These are phyloP conservation scores for Plotosus lineatus DNA, from an alignment of 2,113 vertebrate species.

Conservation along the genomic window DNA sequence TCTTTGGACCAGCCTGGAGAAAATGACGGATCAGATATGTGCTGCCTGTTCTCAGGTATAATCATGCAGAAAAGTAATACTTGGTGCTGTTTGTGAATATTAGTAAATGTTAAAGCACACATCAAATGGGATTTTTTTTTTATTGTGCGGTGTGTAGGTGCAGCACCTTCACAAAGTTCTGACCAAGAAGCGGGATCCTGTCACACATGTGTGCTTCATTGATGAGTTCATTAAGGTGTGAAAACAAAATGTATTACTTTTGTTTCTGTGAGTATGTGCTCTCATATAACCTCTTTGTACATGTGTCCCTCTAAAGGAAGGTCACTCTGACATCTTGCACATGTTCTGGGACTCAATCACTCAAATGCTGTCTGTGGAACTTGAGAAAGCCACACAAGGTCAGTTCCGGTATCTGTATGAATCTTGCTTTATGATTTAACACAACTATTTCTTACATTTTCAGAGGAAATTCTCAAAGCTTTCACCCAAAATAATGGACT, in stretches of 20 bases:
- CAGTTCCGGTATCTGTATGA: conserved; percentile 47
- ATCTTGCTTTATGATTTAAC: not conserved
- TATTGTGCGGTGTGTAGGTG: conserved; percentile 58
- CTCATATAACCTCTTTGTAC: not conserved
- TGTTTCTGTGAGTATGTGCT: not conserved
- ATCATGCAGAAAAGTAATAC: not conserved
- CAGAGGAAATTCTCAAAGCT: not conserved
- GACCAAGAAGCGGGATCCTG: conserved; percentile 93
- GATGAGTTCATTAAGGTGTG: conserved; percentile 94
- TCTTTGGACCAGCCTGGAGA: conserved; percentile 97
- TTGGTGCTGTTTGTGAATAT: not conserved
- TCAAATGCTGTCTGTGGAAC: conserved; percentile 82
- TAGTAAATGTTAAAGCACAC: no score
- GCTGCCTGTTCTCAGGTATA: conserved; percentile 84
- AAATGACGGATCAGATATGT: conserved; percentile 96
- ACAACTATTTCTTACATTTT: no score
- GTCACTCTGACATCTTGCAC: conserved; percentile 88
- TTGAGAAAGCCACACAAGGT: conserved; percentile 89
- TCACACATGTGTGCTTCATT: conserved; percentile 94
- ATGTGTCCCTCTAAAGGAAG: conserved; percentile 73
- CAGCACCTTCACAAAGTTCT: conserved; percentile 96
- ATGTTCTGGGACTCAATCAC: conserved; percentile 92
- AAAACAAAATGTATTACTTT: not conserved
- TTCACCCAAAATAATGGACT: not conserved
- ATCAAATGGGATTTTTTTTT: not conserved